A percentile compares a stretch with the other conserved stretches of the same genome.
Evolutionary conservation across 2,797 vertebrate genomes (phyloP).

Genomic region (Esox masquinongy): DNA sequence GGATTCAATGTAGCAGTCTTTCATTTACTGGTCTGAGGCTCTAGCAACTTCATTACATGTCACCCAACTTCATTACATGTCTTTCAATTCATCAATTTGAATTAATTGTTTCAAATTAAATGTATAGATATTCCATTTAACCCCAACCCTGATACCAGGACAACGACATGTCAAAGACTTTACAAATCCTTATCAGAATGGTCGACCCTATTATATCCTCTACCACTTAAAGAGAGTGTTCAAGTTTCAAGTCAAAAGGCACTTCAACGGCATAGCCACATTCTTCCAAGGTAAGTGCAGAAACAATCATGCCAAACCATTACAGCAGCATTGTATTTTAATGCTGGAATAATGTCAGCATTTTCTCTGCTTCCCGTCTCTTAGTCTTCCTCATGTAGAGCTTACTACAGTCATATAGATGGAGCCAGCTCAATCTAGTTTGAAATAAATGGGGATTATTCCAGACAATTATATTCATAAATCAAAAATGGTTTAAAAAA

Average conservation of each 20-base stretch:
- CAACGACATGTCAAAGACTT: background rate
- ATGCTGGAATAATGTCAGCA: background rate
- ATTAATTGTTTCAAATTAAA: no score
- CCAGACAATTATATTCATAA: conserved; percentile 49
- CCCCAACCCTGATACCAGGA: background rate
- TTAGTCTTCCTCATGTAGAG: background rate
- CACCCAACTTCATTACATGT: no score
- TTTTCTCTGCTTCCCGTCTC: background rate
- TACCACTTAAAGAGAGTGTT: background rate
- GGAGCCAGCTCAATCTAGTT: conserved; percentile 26
- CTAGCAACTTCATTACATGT: no score
- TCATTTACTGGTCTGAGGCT: no score
- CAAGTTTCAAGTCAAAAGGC: background rate
- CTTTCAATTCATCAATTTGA: no score
- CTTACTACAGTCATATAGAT: conserved; percentile 9
- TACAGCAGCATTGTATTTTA: background rate
- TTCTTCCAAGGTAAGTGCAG: no score
- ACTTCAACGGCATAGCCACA: background rate
- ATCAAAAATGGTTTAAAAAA: conserved; percentile 54
- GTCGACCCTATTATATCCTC: no score
- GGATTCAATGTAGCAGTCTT: no score
- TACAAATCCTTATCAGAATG: no score
- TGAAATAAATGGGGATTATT: conserved; percentile 25
- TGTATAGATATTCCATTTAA: no score
- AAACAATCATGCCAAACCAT: background rate